Evolutionary conservation across 1,140 invertebrate genomes (phyloP).

Genomic region (Chironomus striatipennis): DNA sequence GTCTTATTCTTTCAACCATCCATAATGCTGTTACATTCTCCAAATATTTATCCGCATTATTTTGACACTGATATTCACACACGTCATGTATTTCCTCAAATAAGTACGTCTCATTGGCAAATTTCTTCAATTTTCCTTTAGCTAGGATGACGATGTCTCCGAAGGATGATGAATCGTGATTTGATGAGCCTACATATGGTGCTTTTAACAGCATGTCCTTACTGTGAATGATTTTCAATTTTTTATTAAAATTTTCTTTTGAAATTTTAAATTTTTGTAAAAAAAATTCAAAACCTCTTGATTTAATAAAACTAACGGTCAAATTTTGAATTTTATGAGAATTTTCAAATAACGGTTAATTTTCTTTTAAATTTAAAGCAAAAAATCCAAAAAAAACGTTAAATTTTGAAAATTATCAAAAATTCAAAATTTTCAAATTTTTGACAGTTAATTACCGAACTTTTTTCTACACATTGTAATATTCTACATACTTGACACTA

Average conservation of each 20-base stretch:
- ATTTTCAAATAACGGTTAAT: too few relatives aligned
- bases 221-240: not conserved
- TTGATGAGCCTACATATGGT: slow-evolving; percentile 43
- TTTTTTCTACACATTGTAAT: too few relatives aligned
- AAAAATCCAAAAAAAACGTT: too few relatives aligned
- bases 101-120: slow-evolving; percentile 43
- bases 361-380: too few relatives aligned
- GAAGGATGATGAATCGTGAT: slow-evolving; percentile 40
- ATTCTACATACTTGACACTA: not conserved
- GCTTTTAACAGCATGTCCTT: slow-evolving; percentile 35
- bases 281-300: too few relatives aligned
- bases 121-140: slow-evolving; percentile 47
- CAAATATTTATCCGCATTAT: slow-evolving; percentile 32
- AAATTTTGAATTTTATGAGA: too few relatives aligned
- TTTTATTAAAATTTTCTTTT: too few relatives aligned
- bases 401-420: too few relatives aligned
- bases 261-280: too few relatives aligned
- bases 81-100: slow-evolving; percentile 46
- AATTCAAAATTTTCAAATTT: too few relatives aligned
- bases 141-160: slow-evolving; percentile 53
- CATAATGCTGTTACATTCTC: slow-evolving; percentile 47
- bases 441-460: too few relatives aligned
- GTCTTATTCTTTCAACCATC: slow-evolving; percentile 52
- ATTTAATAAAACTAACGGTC: too few relatives aligned
- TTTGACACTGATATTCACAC: slow-evolving; percentile 36